Percentiles rank a stretch among this genome's conserved stretches.
phyloP scores from a whole-genome alignment of 2,888 invertebrate species.

The Cylindroiulus punctatus region DNA sequence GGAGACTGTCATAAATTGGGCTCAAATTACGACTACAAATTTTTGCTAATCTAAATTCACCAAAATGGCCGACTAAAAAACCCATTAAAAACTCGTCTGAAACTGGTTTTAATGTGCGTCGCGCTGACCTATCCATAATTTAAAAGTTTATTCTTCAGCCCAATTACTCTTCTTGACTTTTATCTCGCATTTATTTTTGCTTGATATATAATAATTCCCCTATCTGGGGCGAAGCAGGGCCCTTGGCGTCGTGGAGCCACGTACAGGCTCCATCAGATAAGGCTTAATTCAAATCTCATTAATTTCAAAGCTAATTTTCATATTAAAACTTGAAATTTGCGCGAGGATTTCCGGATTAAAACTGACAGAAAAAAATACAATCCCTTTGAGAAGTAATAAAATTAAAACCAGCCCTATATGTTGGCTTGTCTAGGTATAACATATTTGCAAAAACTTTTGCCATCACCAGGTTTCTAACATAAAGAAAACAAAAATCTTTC shows the following conservation, averaged over 20 bases:
- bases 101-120: background rate
- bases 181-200: constrained; percentile 6
- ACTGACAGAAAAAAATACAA: background rate
- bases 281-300: background rate
- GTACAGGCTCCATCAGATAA: background rate
- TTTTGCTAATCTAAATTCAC: no score
- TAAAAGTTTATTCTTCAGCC: background rate
- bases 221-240: background rate
- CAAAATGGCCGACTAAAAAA: no score
- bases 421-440: no score
- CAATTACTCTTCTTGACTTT: background rate
- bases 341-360: constrained; percentile 5
- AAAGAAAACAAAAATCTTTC: no score
- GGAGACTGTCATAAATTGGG: background rate
- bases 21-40: no score
- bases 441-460: no score
- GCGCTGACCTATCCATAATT: background rate
- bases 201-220: constrained; percentile 5
- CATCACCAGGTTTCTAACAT: no score
- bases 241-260: no score
- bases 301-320: background rate
- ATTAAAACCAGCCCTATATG: no score
- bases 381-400: no score
- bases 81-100: no score
- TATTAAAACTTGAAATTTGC: background rate